Conservation (phyloP, 2,888 invertebrate species). For the Macroteleia sp. region DNA sequence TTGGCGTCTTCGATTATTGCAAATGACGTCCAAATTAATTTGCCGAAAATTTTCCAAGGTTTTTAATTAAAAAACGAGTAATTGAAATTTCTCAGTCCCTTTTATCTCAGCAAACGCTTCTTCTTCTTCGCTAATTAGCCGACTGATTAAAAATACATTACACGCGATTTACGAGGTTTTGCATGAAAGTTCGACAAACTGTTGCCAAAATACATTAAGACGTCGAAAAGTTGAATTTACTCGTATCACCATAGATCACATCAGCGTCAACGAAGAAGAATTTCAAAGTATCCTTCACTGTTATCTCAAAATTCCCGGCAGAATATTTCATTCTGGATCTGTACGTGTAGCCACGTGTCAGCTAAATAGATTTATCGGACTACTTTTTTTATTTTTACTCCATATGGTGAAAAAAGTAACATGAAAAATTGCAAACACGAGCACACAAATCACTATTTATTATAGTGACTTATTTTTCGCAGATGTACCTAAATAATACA, state of each 20-base stretch:
- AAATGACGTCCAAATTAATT: neutral
- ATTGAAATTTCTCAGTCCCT: neutral
- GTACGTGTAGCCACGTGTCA: slow-evolving; percentile 1
- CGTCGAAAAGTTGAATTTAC: slow-evolving; percentile 5
- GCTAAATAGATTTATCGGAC: neutral
- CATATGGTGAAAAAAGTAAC: no score
- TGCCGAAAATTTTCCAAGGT: neutral
- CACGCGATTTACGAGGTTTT: no score
- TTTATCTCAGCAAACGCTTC: neutral
- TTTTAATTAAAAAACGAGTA: slow-evolving; percentile 6
- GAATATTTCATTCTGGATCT: slow-evolving; percentile 16
- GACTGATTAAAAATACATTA: slow-evolving; percentile 15
- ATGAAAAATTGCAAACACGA: no score
- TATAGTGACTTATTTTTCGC: no score
- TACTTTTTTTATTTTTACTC: no score
- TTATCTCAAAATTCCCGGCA: slow-evolving; percentile 8
- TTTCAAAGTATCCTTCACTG: slow-evolving; percentile 19
- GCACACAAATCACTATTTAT: no score
- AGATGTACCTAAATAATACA: no score
- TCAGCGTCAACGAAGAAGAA: neutral
- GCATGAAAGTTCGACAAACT: no score
- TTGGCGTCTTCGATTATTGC: neutral
- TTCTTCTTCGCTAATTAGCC: slow-evolving; percentile 3
- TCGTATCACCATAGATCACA: no score
- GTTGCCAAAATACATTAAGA: neutral